Conservation (phyloP, 2,888 invertebrate genomes). For the Anoplius nigerrimus region DNA sequence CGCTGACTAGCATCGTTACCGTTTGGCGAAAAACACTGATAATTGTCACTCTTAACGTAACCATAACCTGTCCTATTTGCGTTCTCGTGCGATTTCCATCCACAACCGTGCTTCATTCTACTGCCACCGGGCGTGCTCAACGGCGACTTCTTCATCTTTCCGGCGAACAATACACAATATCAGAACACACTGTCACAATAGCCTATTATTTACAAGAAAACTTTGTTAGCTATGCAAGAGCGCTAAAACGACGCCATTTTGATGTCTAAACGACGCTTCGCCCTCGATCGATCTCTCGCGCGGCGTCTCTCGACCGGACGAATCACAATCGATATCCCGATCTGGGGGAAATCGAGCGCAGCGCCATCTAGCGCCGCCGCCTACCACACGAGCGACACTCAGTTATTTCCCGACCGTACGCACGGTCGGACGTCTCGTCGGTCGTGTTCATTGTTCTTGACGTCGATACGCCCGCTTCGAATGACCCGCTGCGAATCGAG, state of each 20-base stretch:
- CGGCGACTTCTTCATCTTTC: constrained; percentile 63
- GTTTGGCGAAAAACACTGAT: constrained; percentile 40
- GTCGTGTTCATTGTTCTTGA: no score
- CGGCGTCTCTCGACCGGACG: background rate
- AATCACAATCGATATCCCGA: background rate
- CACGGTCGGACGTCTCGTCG: no score
- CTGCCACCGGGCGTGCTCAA: constrained; percentile 59
- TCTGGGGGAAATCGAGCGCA: no score
- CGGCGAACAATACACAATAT: background rate
- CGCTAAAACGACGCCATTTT: constrained; percentile 5
- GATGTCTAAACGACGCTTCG: background rate
- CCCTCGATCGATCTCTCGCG: no score
- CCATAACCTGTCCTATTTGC: constrained; percentile 51
- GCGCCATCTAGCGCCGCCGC: no score
- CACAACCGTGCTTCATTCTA: constrained; percentile 34
- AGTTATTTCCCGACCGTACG: no score
- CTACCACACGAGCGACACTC: no score
- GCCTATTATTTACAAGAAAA: background rate
- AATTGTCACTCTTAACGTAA: constrained; percentile 32
- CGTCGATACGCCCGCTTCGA: no score
- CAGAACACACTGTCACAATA: background rate
- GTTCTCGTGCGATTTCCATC: constrained; percentile 43
- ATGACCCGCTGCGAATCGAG: no score
- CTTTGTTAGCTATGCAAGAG: background rate
- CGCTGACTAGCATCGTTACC: constrained; percentile 23